These are phyloP conservation scores for Ectemnius cavifrons DNA, from an alignment of 2,888 invertebrate genomes.

Conservation along the genomic window DNA sequence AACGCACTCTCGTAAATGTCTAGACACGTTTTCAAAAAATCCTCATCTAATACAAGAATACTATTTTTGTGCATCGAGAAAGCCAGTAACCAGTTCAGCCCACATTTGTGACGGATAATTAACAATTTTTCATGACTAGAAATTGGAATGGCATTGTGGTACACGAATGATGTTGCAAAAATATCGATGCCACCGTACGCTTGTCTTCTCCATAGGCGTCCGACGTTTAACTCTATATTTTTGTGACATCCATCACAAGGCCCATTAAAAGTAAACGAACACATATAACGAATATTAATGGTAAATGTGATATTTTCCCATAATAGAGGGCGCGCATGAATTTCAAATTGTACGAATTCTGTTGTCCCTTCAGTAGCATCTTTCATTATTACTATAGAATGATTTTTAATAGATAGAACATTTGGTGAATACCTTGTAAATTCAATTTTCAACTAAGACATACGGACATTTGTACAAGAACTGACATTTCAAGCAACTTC, in stretches of 20 bases:
- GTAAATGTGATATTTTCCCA: neutral
- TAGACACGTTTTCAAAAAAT: neutral
- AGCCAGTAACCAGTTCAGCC: constrained; percentile 34
- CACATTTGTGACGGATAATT: neutral
- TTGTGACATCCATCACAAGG: no score
- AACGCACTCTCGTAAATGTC: neutral
- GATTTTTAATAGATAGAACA: no score
- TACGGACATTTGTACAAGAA: no score
- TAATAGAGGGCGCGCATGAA: neutral
- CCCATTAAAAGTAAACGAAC: neutral
- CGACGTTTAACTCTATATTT: no score
- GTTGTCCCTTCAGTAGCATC: neutral
- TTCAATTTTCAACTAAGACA: constrained; percentile 8
- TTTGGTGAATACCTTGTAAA: constrained; percentile 3
- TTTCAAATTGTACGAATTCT: neutral
- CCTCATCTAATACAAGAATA: neutral
- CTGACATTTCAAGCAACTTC: no score
- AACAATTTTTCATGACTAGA: neutral
- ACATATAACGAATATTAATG: neutral
- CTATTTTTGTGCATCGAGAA: constrained; percentile 17
- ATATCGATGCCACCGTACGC: neutral
- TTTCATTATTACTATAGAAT: neutral
- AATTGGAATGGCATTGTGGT: constrained; percentile 1
- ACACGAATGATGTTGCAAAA: neutral
- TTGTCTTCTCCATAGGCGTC: no score